These are phyloP conservation scores for Syngnathus scovelli DNA, from an alignment of 2,113 vertebrate species.

Conservation along the genomic window DNA sequence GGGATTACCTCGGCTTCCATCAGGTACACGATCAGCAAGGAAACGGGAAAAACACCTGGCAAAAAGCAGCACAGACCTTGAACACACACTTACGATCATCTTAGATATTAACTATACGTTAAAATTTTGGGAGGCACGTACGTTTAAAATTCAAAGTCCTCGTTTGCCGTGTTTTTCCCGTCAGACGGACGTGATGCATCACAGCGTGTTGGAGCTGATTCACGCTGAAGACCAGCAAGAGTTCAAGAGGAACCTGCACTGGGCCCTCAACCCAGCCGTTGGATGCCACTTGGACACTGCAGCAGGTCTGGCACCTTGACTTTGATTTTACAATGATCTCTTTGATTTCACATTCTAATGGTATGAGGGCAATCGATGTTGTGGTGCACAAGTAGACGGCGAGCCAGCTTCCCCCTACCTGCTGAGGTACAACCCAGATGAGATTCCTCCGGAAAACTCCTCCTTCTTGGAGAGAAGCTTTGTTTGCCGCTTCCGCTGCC, in stretches of 20 bases:
- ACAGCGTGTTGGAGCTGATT: conserved; percentile 78
- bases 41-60: neutral
- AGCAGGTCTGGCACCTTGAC: conserved; percentile 37
- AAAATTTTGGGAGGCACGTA: too few species aligned
- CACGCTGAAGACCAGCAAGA: conserved; percentile 79
- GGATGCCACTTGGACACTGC: conserved; percentile 24
- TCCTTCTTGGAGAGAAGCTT: conserved; percentile 76
- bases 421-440: conserved; percentile 49
- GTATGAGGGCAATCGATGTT: conserved; percentile 7
- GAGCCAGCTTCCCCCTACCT: conserved; percentile 24
- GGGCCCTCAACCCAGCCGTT: conserved; percentile 64
- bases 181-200: conserved; percentile 81
- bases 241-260: conserved; percentile 76
- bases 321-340: neutral
- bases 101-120: too few species aligned
- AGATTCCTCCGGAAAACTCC: conserved; percentile 72
- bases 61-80: neutral
- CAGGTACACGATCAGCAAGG: conserved; percentile 52
- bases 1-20: conserved; percentile 76
- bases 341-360: neutral
- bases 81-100: too few species aligned
- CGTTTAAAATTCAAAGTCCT: neutral
- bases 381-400: conserved; percentile 16
- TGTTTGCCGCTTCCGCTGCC: conserved; percentile 75
- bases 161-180: conserved; percentile 5